Base-by-base conservation (phyloP, 2,888 invertebrate species). In the Unio pictorum region DNA sequence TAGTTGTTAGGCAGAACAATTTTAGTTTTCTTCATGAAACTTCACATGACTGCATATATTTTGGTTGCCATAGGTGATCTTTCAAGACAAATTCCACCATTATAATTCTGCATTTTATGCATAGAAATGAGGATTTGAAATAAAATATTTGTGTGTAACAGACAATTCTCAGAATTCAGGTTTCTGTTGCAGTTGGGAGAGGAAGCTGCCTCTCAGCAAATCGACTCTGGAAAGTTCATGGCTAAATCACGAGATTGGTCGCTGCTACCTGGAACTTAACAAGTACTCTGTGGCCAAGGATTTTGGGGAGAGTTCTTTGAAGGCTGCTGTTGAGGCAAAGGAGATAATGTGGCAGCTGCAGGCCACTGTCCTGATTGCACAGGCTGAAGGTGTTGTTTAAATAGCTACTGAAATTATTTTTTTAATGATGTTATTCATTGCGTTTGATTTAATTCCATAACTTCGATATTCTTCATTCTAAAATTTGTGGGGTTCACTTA, bases 171-270 rank as follows among this genome's bases (percentile, higher is more conserved):
- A 45, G 45, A 45, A 45, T 15, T 45, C 45, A 4, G 45, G 15
- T 45, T 45, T 45, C 15, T 45, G 11, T 45, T 45, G 45, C 73
- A 88, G 88, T 18, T 90, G 90, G 89, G 89, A 89, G 78, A 79
- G 86, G 59, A 89, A 90, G 72, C 64, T 90, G 55, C 89, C 90
- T 3, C 78, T 88, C 73, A 88, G 87, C 55, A 88, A 89, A 74
- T 87, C 88, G 57, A 78, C 88, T 5, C 76, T 90, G 61, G 91
- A 91, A 73, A 85, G 85, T 55, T 88, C 90, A 1, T 91, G 91
- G 89, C 78, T 91, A 56, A 89, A 84, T 74, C 91, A 91, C 74
- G 91, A 91, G 80, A 89, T 91, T 34, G 91, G 91, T 28, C 84
- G 90, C 18, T 91, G 91, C 76, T 88, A 91, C 78, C 80, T 91